Base-by-base conservation (phyloP, 2,888 invertebrate genomes). In the Polydrusus tereticollis region DNA sequence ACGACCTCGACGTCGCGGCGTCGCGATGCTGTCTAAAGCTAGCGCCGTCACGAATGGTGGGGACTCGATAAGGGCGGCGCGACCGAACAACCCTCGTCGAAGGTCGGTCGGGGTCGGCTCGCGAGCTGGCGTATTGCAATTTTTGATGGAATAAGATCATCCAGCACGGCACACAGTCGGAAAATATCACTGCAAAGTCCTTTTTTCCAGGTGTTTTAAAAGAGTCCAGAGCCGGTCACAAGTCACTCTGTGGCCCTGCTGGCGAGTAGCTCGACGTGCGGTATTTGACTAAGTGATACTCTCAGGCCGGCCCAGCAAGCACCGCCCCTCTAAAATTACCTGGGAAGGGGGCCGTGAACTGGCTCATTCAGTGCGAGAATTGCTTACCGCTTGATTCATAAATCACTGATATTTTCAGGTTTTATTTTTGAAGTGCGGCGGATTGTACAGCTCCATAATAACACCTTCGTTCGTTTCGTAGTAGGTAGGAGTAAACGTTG, bases 1-100 rank as follows among this genome's bases (percentile, higher is more conserved):
- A 84, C 83, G 83, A 82, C 82, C 84, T 81, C 82, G 78, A 79
- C 84, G 85, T 82, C 85, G 85, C 84, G 84, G 83, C 85, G 85
- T 83, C 85, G 85, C 83, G 85, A 83, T 84, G 85, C 85, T 83
- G 82, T 85, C 84, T 85, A 83, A 55, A 82, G 80, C 78, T 79
- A 79, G 82, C 84, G 84, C 81, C 83, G 82, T 79, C 78, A 76
- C 78, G 80, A 82, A 84, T 85, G 84, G 83, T 83, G 83, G 85
- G 83, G 83, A 81, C 79, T 79, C 79, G 82, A 81, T 83, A 83
- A 83, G 84, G 85, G 85, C 83, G 83, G 84, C 82, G 83, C 85
- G 85, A 82, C 84, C 83, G 82, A 77, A 78, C 76, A 77, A 80
- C 85, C 84, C 85, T 85, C 85, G 84, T 81, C 73, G 75, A 76